These are phyloP conservation scores for Cliona cf. orientalis DNA, from an alignment of 37 sponge, comb jelly and placozoan genomes.

Conservation along the genomic window DNA sequence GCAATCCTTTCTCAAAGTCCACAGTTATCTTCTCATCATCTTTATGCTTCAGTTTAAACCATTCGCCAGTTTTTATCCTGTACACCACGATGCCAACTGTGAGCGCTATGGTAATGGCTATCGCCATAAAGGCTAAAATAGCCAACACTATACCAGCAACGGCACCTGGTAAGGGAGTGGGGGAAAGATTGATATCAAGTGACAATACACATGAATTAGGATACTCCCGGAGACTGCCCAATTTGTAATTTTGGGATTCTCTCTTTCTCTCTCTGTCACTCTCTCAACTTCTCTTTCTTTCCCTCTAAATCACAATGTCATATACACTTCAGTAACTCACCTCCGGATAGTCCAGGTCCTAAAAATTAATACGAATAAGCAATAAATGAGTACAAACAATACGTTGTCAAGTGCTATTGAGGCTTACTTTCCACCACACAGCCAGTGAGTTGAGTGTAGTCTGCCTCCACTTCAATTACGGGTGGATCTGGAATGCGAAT, in stretches of 20 bases:
- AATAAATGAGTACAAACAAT: no score
- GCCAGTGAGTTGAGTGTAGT: neutral
- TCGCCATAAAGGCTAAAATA: neutral
- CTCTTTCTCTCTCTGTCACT: no score
- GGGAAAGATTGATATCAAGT: no score
- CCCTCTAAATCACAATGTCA: no score
- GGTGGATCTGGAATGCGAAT: neutral
- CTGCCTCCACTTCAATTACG: neutral
- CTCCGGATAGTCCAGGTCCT: no score
- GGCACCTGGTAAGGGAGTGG: no score
- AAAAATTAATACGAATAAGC: no score
- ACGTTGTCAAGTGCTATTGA: neutral
- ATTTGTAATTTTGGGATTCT: no score
- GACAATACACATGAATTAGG: no score
- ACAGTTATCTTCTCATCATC: conserved; percentile 6
- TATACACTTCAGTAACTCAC: no score
- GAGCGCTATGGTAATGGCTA: neutral
- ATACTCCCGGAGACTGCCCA: no score
- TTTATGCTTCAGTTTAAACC: neutral
- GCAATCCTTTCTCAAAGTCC: conserved; percentile 7
- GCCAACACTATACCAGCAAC: conserved; percentile 1
- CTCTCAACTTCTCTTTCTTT: no score
- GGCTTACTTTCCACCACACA: neutral
- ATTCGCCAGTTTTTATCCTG: neutral
- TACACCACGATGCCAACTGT: neutral